These are phyloP conservation scores for Pogona vitticeps DNA, from an alignment of 2,113 vertebrate species.

Conservation along the genomic window DNA sequence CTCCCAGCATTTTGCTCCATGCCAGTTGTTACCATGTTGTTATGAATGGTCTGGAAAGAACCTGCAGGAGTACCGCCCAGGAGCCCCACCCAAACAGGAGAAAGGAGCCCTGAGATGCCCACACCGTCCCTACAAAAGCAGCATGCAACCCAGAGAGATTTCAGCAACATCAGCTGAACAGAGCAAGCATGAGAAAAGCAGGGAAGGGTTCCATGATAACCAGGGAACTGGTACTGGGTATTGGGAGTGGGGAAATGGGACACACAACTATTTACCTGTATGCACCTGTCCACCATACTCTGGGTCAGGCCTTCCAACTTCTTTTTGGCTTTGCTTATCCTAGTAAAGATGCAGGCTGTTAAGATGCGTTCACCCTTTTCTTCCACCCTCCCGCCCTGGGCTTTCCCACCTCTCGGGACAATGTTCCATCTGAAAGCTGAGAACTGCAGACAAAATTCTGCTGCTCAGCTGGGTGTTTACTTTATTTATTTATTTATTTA, in stretches of 20 bases:
- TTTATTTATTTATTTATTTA: no score
- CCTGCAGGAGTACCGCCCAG: no score
- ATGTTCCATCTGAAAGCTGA: accelerated
- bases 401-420: accelerated
- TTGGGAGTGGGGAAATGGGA: neutral
- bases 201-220: neutral
- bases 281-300: constrained; percentile 98
- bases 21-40: no score
- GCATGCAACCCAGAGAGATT: no score
- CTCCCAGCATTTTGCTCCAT: no score
- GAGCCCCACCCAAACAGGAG: neutral
- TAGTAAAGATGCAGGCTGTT: constrained; percentile 44
- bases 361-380: neutral
- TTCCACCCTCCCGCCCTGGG: neutral
- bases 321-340: constrained; percentile 96
- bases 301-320: constrained; percentile 92
- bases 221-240: neutral
- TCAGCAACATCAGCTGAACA: no score
- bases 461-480: no score
- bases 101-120: no score
- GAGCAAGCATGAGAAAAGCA: neutral
- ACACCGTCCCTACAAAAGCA: no score
- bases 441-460: neutral
- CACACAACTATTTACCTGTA: constrained; percentile 82
- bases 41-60: no score